Percentiles rank a stretch among this genome's conserved stretches.
Conservation (phyloP, 2,797 vertebrate species). For the Pseudomugil gertrudae region DNA sequence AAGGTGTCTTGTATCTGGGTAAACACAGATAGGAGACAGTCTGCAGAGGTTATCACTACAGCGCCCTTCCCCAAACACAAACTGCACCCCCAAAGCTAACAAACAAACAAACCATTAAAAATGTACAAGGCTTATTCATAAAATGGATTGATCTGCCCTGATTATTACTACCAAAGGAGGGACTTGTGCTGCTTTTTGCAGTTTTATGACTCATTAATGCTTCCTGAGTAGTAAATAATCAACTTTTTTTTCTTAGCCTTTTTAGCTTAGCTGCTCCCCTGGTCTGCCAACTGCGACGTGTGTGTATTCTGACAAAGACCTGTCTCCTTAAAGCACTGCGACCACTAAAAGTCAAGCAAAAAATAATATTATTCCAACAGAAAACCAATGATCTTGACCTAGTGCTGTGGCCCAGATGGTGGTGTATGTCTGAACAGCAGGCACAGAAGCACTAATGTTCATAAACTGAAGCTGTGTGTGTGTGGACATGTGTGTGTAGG, state of each 20-base stretch:
- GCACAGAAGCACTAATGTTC: constrained; percentile 93
- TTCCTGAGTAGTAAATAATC: constrained; percentile 76
- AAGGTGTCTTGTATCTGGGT: constrained; percentile 78
- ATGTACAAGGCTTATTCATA: constrained; percentile 82
- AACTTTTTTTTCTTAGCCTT: constrained; percentile 40
- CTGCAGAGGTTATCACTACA: constrained; percentile 75
- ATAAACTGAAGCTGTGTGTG: constrained; percentile 79
- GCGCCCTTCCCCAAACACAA: constrained; percentile 73
- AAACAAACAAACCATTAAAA: constrained; percentile 84
- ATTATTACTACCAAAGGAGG: constrained; percentile 79
- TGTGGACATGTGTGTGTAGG: constrained; percentile 28
- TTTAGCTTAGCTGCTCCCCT: constrained; percentile 17
- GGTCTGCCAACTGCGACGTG: constrained; percentile 3
- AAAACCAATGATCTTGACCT: constrained; percentile 94
- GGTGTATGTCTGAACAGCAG: constrained; percentile 97
- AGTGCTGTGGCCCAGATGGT: constrained; percentile 98
- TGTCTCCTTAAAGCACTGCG: constrained; percentile 28
- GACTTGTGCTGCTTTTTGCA: constrained; percentile 68
- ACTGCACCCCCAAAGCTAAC: constrained; percentile 77
- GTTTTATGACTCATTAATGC: constrained; percentile 80
- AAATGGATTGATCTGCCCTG: constrained; percentile 80
- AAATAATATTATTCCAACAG: constrained; percentile 73
- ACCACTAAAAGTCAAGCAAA: constrained; percentile 61
- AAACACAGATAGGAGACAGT: constrained; percentile 80
- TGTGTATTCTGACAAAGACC: constrained; percentile 10